Evolutionary conservation across 2,113 vertebrate genomes (phyloP), one percentile per base, ranked within the genome.

Genomic region (Sorex fumeus): DNA sequence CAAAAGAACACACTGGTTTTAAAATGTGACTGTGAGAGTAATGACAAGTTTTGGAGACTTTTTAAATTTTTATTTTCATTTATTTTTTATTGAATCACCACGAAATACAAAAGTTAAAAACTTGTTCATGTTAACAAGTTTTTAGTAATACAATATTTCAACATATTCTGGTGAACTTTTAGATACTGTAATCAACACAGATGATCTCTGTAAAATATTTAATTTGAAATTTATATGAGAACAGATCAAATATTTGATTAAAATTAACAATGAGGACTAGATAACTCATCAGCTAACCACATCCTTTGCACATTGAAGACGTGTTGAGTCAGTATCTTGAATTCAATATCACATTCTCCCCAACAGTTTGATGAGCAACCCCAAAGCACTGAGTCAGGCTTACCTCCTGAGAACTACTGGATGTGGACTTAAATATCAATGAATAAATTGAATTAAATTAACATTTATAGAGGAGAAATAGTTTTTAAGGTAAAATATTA

Each of bases 401-500:
- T 60, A 21, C 15, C 15, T 60, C 6, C 18, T 21, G 6, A 60
- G 57, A 11, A 60, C 15, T 60, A 60, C 57, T 60, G 5, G 57
- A 19, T 60, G 3, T 60, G 19, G 57, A 60, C 57, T 21, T 60
- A 60, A 60, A 21, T 11, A 60, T 60, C 15, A 60, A 60, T 60
- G 0, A 60, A 60, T 21, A 60, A 60, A 60, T 60, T 60, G 21
- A 23, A 23, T 60, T 60, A 60, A 60, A 60, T 60, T 60, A 28
- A 53, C 64, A 66, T 25, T 66, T 8, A 30, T 28, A 66, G 28
- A 66, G 84, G 66, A 27, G 43, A 84, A 83, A 27, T 27, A 6
- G 16, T 34, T 84, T 84, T 84, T 79, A 79, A 67, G 9, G 53
- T n/a, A 88, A 79, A 93, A 74, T n/a, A 25, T 67, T 16, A 71